Conservation (phyloP, 2,113 vertebrate genomes). For the Nestor notabilis region DNA sequence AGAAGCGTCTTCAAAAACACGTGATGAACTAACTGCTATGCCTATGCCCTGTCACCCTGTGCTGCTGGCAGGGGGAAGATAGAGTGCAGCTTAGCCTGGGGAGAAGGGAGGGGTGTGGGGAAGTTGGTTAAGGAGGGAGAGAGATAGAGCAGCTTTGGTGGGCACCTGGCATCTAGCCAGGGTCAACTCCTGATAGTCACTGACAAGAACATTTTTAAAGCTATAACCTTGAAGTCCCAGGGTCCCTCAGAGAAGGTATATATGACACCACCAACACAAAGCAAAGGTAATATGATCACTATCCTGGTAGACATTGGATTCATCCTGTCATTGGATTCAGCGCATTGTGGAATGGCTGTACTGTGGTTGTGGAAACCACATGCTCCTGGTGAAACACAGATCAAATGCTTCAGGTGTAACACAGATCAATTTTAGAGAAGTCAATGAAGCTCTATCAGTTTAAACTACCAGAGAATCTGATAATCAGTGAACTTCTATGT, state of each 20-base stretch:
- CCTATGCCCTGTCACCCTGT: neutral
- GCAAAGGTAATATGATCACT: neutral
- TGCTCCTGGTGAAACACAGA: neutral
- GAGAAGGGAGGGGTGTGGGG: neutral
- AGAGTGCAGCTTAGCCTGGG: neutral
- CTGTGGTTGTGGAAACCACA: neutral
- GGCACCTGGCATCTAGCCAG: neutral
- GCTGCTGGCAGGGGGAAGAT: neutral
- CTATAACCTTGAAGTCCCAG: neutral
- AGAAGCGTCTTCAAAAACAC: too few relatives aligned
- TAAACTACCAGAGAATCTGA: neutral
- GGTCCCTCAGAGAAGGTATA: neutral
- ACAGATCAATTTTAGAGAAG: neutral
- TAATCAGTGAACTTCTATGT: neutral
- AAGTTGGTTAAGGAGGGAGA: neutral
- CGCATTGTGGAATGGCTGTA: neutral
- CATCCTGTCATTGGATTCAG: neutral
- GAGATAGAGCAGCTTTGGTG: neutral
- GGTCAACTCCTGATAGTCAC: neutral
- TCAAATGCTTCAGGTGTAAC: neutral
- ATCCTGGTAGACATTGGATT: neutral
- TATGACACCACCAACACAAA: neutral
- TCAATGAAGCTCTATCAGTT: neutral
- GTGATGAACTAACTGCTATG: too few relatives aligned
- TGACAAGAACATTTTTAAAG: neutral